Evolutionary conservation across 2,113 vertebrate species (phyloP), one percentile per base, ranked within the genome.

Genomic region (Stigmatopora argus): DNA sequence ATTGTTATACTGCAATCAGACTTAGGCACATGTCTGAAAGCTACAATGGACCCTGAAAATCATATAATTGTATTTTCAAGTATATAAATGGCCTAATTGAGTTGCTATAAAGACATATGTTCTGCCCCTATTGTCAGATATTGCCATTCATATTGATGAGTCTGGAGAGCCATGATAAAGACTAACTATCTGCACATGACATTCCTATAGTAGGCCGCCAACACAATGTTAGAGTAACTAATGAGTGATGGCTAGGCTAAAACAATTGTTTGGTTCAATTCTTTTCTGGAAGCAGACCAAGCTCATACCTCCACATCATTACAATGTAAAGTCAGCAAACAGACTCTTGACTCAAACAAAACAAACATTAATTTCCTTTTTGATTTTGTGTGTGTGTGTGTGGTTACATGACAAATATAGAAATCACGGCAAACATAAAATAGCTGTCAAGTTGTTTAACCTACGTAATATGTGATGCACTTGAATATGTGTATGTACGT

Each of bases 241-340:
- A 61, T 61, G 59, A 61, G 59, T 61, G 45, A 21, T 61, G 15
- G n/a, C 17, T 15, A 61, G 7, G 41, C n/a, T 45, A 61, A 61
- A 61, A 61, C n/a, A 21, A 61, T 45, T 45, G 59, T 61, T 61
- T 45, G 59, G 59, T 61, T 41, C 59, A 45, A 61, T 61, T 61
- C 44, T 38, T 23, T 31, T 31, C 26, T 31, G n/a, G 19, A 6
- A 45, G 58, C 58, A 7, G 11, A 21, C 19, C 41, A 12, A 46
- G 59, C 59, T 46, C 44, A 23, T 61, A 61, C 59, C 59, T 45
- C 38, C 19, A 12, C 41, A 61, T 61, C 19, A 61, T 61, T 14
- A 23, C 59, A 61, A 61, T 61, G 38, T 61, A 45, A 61, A 61
- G 38, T 45, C 41, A 45, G 19, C 59, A 61, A 61, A 45, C 41